Conservation (phyloP, 2,113 vertebrate species). For the Cettia cetti region DNA sequence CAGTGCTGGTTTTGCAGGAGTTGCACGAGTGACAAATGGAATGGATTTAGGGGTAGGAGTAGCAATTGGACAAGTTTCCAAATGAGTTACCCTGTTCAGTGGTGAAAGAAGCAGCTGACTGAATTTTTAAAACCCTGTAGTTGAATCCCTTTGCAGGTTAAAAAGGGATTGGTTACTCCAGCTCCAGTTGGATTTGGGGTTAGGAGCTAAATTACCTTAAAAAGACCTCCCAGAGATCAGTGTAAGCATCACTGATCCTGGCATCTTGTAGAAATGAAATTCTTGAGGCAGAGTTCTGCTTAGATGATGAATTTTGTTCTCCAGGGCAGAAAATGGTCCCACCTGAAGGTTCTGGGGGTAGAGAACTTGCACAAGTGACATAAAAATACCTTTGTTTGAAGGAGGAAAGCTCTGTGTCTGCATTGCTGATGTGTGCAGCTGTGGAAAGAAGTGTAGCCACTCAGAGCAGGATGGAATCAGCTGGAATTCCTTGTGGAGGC, state of each 20-base stretch:
- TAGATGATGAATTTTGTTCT: neutral
- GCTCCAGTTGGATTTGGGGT: neutral
- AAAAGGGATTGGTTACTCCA: neutral
- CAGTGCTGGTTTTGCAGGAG: neutral
- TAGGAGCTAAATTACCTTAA: neutral
- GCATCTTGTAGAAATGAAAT: neutral
- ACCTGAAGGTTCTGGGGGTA: neutral
- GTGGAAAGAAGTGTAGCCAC: neutral
- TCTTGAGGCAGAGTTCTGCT: neutral
- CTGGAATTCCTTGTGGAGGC: neutral
- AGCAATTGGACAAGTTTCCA: neutral
- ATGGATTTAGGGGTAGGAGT: neutral
- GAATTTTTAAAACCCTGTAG: neutral
- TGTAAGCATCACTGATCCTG: neutral
- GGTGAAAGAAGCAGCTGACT: conserved; percentile 1
- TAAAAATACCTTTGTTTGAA: neutral
- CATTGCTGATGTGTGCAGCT: neutral
- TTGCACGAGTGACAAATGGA: neutral
- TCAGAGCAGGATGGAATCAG: neutral
- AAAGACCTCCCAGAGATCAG: neutral
- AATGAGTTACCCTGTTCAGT: neutral
- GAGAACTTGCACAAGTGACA: neutral
- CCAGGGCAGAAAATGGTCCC: neutral
- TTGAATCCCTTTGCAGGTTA: neutral
- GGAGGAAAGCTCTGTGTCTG: neutral